Conservation (phyloP, 2,888 invertebrate genomes). For the Hirtodrosophila cameraria region DNA sequence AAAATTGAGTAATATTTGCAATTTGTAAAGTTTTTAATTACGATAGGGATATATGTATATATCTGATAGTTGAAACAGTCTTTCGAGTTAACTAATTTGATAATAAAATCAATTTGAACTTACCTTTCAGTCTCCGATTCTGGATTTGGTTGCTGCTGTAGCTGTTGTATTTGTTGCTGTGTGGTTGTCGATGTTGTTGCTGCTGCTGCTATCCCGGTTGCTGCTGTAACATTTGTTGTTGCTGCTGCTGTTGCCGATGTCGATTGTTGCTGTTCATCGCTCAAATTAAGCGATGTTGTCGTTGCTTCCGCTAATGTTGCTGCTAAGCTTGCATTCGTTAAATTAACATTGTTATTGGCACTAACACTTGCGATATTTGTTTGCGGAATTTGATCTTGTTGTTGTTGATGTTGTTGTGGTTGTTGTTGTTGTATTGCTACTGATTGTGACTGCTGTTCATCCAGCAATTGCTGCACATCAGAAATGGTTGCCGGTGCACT, state of each 20-base stretch:
- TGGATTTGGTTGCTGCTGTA: slow-evolving; percentile 79
- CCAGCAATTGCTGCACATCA: slow-evolving; percentile 74
- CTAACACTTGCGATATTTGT: slow-evolving; percentile 80
- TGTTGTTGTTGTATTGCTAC: slow-evolving; percentile 28
- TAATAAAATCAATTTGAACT: slow-evolving; percentile 48
- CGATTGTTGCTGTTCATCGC: slow-evolving; percentile 56
- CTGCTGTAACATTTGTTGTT: slow-evolving; percentile 34
- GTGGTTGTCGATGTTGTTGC: slow-evolving; percentile 57
- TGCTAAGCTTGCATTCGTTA: slow-evolving; percentile 60
- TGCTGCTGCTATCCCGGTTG: slow-evolving; percentile 42
- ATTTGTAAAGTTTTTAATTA: too few relatives aligned
- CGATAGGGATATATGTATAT: too few relatives aligned
- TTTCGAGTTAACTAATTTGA: too few relatives aligned
- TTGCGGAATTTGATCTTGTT: slow-evolving; percentile 61
- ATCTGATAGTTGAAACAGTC: too few relatives aligned
- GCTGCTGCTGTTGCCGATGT: slow-evolving; percentile 45
- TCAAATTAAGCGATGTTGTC: slow-evolving; percentile 56
- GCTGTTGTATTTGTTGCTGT: slow-evolving; percentile 63
- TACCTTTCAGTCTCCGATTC: slow-evolving; percentile 85
- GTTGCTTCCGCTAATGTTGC: slow-evolving; percentile 46
- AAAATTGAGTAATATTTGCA: too few relatives aligned
- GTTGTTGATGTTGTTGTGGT: slow-evolving; percentile 33
- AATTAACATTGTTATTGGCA: slow-evolving; percentile 79
- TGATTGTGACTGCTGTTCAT: slow-evolving; percentile 37
- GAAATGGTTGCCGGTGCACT: slow-evolving; percentile 81